A percentile compares a stretch with the other conserved stretches of the same genome.
These are phyloP conservation scores for Sesamia nonagrioides DNA, from an alignment of 1,140 invertebrate genomes.

Conservation along the genomic window DNA sequence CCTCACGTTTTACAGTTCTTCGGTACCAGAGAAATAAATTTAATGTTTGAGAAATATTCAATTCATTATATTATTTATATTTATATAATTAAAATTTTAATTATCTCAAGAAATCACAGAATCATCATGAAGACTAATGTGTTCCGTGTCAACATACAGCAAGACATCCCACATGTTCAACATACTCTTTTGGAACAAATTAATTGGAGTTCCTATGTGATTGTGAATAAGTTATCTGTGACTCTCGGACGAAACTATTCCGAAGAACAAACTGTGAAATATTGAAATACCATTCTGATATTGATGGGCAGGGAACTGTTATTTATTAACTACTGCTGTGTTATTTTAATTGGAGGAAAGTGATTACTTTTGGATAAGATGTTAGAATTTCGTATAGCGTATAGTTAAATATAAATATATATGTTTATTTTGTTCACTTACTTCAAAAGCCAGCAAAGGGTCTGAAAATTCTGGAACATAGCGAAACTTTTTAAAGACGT, in stretches of 20 bases:
- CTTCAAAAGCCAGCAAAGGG: background rate
- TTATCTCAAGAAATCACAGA: slow-evolving; percentile 2
- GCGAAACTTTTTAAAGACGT: background rate
- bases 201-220: slow-evolving; percentile 31
- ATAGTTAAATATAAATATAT: background rate
- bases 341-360: slow-evolving; percentile 37
- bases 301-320: slow-evolving; percentile 20
- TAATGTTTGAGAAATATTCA: slow-evolving; percentile 12
- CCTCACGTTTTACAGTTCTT: background rate
- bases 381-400: background rate
- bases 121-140: slow-evolving; percentile 1
- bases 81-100: slow-evolving; percentile 32
- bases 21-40: too few species aligned
- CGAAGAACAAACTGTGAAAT: slow-evolving; percentile 23
- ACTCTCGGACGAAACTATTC: background rate
- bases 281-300: slow-evolving; percentile 41
- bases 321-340: slow-evolving; percentile 16
- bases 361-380: slow-evolving; percentile 9
- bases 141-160: background rate
- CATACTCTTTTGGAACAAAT: slow-evolving; percentile 24
- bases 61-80: too few species aligned
- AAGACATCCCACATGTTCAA: slow-evolving; percentile 17
- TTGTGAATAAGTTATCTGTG: slow-evolving; percentile 36
- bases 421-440: background rate
- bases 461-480: background rate